Evolutionary conservation across 2,888 invertebrate species (phyloP).

Genomic region (Pristionchus mayeri): DNA sequence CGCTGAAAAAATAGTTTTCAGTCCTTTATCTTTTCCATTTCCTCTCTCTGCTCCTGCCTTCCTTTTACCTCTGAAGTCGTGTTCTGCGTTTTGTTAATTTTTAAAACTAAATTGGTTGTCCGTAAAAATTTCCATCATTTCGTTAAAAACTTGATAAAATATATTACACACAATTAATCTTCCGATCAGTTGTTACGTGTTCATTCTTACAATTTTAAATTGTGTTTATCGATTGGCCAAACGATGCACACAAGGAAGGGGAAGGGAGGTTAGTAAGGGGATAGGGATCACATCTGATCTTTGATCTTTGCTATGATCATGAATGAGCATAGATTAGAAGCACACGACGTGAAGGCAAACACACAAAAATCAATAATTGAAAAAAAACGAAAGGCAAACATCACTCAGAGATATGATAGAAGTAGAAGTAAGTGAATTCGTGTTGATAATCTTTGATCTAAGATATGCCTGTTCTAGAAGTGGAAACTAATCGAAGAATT

Average conservation of each 20-base stretch:
- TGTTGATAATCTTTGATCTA: slow-evolving; percentile 4
- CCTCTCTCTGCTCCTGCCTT: too few relatives aligned
- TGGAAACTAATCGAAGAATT: background rate
- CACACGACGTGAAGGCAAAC: background rate
- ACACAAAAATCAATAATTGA: background rate
- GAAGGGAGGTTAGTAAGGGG: background rate
- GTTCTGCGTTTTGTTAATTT: too few relatives aligned
- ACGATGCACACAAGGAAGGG: background rate
- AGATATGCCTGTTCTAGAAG: background rate
- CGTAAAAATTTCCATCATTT: too few relatives aligned
- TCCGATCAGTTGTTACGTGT: too few relatives aligned
- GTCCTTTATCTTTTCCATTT: too few relatives aligned
- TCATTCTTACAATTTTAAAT: background rate
- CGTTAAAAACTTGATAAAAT: too few relatives aligned
- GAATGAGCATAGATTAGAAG: slow-evolving; percentile 26
- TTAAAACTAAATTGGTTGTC: too few relatives aligned
- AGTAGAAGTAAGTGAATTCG: slow-evolving; percentile 3
- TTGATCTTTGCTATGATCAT: slow-evolving; percentile 29
- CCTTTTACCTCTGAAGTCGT: too few relatives aligned
- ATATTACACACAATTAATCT: too few relatives aligned
- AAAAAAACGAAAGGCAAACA: background rate
- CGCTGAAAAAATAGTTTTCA: too few relatives aligned
- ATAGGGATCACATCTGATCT: background rate
- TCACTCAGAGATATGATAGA: slow-evolving; percentile 2
- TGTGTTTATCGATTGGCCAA: slow-evolving; percentile 40